Conservation (phyloP, 2,888 invertebrate genomes). For the Copidosoma aretas region DNA sequence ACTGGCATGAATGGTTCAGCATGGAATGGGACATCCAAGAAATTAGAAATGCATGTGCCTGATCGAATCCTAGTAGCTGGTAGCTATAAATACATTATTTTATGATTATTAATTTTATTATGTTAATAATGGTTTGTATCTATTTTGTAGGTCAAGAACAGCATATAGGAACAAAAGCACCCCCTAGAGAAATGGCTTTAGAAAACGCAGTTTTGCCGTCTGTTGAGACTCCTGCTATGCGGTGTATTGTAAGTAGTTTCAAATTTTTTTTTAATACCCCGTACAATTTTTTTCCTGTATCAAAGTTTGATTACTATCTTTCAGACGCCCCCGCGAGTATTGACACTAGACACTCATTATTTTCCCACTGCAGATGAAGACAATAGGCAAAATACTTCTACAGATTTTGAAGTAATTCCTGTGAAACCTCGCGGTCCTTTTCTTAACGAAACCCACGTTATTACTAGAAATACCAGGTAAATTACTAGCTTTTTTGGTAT, state of each 20-base stretch:
- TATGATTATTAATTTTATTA: constrained; percentile 1
- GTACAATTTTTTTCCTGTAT: not conserved
- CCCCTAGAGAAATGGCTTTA: constrained; percentile 84
- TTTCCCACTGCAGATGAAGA: constrained; percentile 72
- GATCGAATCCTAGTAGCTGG: constrained; percentile 91
- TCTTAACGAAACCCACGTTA: constrained; percentile 50
- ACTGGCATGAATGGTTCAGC: constrained; percentile 69
- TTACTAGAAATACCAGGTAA: constrained; percentile 55
- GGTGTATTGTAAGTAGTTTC: constrained; percentile 54
- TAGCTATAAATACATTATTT: constrained; percentile 60
- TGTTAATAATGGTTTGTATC: constrained; percentile 3
- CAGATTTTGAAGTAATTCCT: constrained; percentile 44
- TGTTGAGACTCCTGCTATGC: constrained; percentile 75
- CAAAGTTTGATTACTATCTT: constrained; percentile 18
- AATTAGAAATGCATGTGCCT: constrained; percentile 91
- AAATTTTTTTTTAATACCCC: not conserved
- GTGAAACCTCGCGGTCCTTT: constrained; percentile 45
- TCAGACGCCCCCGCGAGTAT: constrained; percentile 86
- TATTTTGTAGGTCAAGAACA: constrained; percentile 66
- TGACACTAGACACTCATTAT: constrained; percentile 85
- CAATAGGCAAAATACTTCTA: constrained; percentile 61
- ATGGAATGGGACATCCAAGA: constrained; percentile 70
- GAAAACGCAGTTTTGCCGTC: constrained; percentile 81
- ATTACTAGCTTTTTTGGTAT: not conserved
- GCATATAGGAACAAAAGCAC: constrained; percentile 74